Evolutionary conservation across 2,113 vertebrate species (phyloP), one percentile per base, ranked within the genome.

Genomic region (Nipponia nippon): DNA sequence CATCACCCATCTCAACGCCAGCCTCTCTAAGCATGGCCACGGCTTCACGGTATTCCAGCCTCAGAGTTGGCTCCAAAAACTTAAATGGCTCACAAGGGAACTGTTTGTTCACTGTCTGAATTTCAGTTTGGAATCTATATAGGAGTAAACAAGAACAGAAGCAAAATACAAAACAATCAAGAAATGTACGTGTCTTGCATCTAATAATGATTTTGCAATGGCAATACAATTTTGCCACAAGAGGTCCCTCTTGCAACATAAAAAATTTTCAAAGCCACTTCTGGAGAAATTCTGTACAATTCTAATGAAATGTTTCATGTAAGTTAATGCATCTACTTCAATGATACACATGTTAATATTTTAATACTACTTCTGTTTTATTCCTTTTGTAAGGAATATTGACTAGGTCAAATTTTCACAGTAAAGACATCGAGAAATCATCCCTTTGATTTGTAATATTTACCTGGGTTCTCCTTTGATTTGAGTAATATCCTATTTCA

Each of bases 1-100:
- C 99, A 62, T 99, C 99, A 1, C 99, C 99, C 99, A 99, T 99
- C 97, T 99, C 99, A 80, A 99, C 98, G 26, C 99, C 99, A 30
- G 99, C 99, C 96, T 99, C 98, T 7, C 84, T 98, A 63, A 99
- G 99, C 99, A 99, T 99, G 93, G 99, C 99, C 94, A 99, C 83
- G 11, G 93, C 99, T 97, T 99, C 99, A 16, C 94, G 95, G 96
- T 99, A 99, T 82, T 99, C 99, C 96, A 99, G 97, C 92, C 99
- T 98, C 97, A 99, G 98, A 16, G 99, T 99, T 56, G 99, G 99
- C 97, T 99, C 99, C 98, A 99, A 98, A 97, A 99, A 99, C 95
- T 99, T 99, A 97, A 99, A 99, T 10, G 99, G 99, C 93, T 99
- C 99, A 76, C 99, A 99, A 0, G 99, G 99, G 86, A 98, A 99